These are phyloP conservation scores for Ellobium chinense DNA, from an alignment of 2,888 invertebrate species.

Conservation along the genomic window DNA sequence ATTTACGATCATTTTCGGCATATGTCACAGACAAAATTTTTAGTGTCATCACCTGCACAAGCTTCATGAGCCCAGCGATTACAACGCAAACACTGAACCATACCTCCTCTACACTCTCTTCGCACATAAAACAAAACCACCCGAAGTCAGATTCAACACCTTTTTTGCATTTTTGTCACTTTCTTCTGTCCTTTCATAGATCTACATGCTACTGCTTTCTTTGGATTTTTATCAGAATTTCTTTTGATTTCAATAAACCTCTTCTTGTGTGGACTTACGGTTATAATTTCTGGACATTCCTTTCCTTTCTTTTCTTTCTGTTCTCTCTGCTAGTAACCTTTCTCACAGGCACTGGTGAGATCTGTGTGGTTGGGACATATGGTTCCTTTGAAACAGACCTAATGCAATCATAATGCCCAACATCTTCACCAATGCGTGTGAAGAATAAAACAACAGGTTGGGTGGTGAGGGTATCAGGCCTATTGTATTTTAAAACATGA, in stretches of 20 bases:
- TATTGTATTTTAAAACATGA: not conserved
- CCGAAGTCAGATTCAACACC: not conserved
- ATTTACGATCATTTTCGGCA: not conserved
- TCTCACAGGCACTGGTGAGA: not conserved
- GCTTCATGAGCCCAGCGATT: not conserved
- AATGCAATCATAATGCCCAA: not conserved
- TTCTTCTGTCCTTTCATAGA: not conserved
- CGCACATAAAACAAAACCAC: not conserved
- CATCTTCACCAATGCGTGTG: not conserved
- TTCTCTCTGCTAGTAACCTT: not conserved
- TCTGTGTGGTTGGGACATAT: not conserved
- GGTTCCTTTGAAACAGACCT: not conserved
- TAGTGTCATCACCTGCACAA: not conserved
- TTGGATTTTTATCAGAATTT: not conserved
- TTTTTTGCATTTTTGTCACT: not conserved
- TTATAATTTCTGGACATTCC: not conserved
- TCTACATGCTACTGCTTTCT: not conserved
- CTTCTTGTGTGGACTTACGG: not conserved
- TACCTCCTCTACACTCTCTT: not conserved
- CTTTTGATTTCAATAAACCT: not conserved
- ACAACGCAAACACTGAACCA: not conserved
- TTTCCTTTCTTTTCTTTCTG: not conserved
- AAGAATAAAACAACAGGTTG: not conserved
- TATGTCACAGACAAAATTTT: not conserved
- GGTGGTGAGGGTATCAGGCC: not conserved